phyloP scores from a whole-genome alignment of 2,797 vertebrate genomes.

The Novumbra hubbsi region DNA sequence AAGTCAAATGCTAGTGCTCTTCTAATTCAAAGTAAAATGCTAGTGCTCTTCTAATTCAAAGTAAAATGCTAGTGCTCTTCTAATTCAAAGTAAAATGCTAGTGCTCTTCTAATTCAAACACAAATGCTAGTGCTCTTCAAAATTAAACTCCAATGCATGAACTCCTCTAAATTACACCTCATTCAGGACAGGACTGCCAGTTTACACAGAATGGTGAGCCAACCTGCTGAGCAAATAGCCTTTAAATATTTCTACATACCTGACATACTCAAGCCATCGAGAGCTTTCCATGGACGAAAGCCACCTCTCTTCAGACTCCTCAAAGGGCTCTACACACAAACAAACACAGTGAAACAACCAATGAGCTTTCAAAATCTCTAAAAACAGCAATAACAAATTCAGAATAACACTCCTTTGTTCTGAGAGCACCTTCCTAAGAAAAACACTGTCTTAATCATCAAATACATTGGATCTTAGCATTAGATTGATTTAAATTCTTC shows the following conservation, averaged over 20 bases:
- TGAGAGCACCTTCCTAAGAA: not conserved
- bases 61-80: not conserved
- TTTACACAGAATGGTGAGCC: not conserved
- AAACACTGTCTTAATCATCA: not conserved
- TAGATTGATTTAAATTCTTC: not conserved
- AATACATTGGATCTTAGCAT: not conserved
- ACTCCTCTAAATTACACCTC: constrained; percentile 17
- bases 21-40: not conserved
- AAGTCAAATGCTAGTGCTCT: too few species aligned
- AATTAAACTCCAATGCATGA: constrained; percentile 6
- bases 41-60: too few species aligned
- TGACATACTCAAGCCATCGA: constrained; percentile 90
- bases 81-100: too few species aligned
- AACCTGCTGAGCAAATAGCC: constrained; percentile 10
- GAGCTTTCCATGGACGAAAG: constrained; percentile 89
- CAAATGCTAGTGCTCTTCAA: constrained; percentile 9
- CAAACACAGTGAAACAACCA: constrained; percentile 16
- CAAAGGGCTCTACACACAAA: constrained; percentile 84
- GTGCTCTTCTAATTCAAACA: too few species aligned
- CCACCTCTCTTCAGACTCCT: constrained; percentile 96
- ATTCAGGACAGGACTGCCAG: not conserved
- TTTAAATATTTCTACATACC: constrained; percentile 71
- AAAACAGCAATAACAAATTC: not conserved
- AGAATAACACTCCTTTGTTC: too few species aligned
- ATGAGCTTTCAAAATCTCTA: not conserved